These are phyloP conservation scores for Antrozous pallidus DNA, from an alignment of 2,797 vertebrate species.

Conservation along the genomic window DNA sequence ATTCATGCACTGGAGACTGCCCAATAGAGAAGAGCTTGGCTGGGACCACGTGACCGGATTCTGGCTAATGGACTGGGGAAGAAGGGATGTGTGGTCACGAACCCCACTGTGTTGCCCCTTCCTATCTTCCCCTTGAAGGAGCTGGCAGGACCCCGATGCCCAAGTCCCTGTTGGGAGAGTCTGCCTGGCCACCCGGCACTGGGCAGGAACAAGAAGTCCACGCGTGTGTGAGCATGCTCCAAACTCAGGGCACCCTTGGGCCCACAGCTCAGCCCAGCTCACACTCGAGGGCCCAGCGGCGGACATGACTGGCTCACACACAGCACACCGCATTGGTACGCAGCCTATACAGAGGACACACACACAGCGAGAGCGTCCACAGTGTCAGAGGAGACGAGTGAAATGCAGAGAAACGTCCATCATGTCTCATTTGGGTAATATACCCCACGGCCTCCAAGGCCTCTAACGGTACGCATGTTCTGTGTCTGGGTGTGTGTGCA, in stretches of 20 bases:
- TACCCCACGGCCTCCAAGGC: no score
- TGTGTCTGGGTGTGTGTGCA: rapidly evolving
- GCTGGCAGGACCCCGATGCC: background rate
- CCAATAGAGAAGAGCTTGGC: background rate
- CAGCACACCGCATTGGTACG: background rate
- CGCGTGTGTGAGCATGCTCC: no score
- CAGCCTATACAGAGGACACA: background rate
- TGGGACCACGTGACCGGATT: background rate
- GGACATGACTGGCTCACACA: background rate
- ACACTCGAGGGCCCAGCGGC: rapidly evolving
- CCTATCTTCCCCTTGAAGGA: background rate
- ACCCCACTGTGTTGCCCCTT: background rate
- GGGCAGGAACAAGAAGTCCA: background rate
- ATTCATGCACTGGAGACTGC: background rate
- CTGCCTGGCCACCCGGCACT: background rate
- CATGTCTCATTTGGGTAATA: background rate
- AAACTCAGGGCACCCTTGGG: background rate
- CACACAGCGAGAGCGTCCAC: background rate
- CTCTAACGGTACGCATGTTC: rapidly evolving
- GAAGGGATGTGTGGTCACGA: background rate
- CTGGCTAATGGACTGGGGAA: background rate
- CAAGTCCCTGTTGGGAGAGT: background rate
- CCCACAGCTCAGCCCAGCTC: background rate
- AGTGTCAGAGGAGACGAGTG: rapidly evolving
- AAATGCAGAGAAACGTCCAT: rapidly evolving